Evolutionary conservation across 2,113 vertebrate genomes (phyloP), one percentile per base, ranked within the genome.

Genomic region (Bubo bubo): DNA sequence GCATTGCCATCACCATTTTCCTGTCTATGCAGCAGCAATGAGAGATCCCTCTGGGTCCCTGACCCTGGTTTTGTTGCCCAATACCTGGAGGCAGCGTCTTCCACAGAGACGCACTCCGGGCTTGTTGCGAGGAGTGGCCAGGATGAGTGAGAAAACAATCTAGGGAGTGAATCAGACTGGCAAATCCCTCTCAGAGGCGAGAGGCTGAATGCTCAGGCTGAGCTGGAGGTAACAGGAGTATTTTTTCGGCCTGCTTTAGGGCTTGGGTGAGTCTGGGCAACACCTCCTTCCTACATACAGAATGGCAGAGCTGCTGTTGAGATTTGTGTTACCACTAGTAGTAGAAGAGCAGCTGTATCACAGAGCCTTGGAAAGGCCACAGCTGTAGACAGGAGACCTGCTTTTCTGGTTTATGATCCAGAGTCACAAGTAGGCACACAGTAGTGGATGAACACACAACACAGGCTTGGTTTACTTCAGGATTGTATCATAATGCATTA

Each of bases 81-180:
- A 1, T 34, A 50, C 49, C 32, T 30, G 39, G 35, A 55, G 66
- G 73, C 32, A 79, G 67, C 5, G 0, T 16, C n/a, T 79, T 80
- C 41, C 81, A 50, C 0, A 4, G 12, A n/a, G 37, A 30, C 49
- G 16, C 1, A 1, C 73, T 84, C n/a, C 6, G 2, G 50, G 50
- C 43, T 55, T 41, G 8, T 37, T 79, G 55, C 0, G 5, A 88
- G 55, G 68, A 80, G 68, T 6, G 27, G 20, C 62, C 60, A 30
- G 74, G 35, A 30, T 14, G 55, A 52, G 39, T 47, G 45, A 76
- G 87, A 66, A 64, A 53, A 60, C 14, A 53, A 43, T 47, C 50
- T 37, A 28, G 50, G 37, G 55, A 53, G 49, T 52, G 70, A 86
- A 53, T 70, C 27, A 32, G 30, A 35, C 45, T n/a, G 15, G 50